Evolutionary conservation across 2,113 vertebrate species (phyloP).

Genomic region (Oncorhynchus clarkii): DNA sequence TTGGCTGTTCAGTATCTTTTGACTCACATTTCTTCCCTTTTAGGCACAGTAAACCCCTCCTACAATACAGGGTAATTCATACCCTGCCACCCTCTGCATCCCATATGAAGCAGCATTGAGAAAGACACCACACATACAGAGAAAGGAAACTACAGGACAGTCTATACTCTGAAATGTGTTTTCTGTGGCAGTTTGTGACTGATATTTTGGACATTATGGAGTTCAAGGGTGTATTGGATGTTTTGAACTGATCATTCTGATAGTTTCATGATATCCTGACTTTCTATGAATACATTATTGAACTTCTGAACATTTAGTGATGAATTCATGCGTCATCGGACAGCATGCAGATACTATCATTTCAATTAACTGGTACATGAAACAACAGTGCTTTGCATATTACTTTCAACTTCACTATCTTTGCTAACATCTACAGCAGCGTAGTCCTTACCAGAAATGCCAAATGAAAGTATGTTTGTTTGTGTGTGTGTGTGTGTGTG

Average conservation of each 20-base stretch:
- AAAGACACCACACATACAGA: neutral
- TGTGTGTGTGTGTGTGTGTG: too few species aligned
- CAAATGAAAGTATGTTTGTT: too few species aligned
- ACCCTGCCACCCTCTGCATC: too few species aligned
- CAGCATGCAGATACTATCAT: too few species aligned
- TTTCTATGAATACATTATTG: neutral
- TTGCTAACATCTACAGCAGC: too few species aligned
- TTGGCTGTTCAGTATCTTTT: constrained; percentile 15
- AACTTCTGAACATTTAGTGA: neutral
- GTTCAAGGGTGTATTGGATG: neutral
- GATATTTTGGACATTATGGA: neutral
- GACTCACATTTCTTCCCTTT: neutral
- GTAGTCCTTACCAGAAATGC: too few species aligned
- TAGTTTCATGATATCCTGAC: neutral
- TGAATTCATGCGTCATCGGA: neutral
- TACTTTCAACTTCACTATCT: too few species aligned
- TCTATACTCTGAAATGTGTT: neutral
- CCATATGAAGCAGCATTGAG: neutral
- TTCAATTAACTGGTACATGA: too few species aligned
- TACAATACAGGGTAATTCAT: too few species aligned
- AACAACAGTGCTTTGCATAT: too few species aligned
- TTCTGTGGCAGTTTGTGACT: neutral
- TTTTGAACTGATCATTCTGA: neutral
- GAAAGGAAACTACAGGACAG: neutral
- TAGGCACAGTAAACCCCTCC: too few species aligned